These are phyloP conservation scores for Apis mellifera DNA, from an alignment of 1,140 invertebrate species.

Conservation along the genomic window Amel_HAv3.1 CM009932.2:11141001-11141500, in stretches of 20 bases:
- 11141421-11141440: constrained; percentile 73
- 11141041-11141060: too few species aligned
- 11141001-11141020: constrained; percentile 48
- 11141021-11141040: neutral
- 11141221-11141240: neutral
- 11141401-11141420: constrained; percentile 82
- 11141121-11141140: neutral
- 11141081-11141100: neutral
- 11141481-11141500: constrained; percentile 32
- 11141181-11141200: neutral
- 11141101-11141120: neutral
- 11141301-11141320: constrained; percentile 44
- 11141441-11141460: constrained; percentile 41
- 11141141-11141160: too few species aligned
- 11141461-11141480: constrained; percentile 46
- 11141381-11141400: constrained; percentile 80
- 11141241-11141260: constrained; percentile 37
- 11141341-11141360: constrained; percentile 80
- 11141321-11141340: constrained; percentile 63
- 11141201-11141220: neutral
- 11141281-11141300: constrained; percentile 43
- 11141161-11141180: neutral
- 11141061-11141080: neutral
- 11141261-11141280: constrained; percentile 33
- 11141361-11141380: constrained; percentile 74